Percentiles rank a stretch among this genome's conserved stretches.
Evolutionary conservation across 92 coral and sea anemone species (phyloP).

Genomic region (Heliopora coerulea): DNA sequence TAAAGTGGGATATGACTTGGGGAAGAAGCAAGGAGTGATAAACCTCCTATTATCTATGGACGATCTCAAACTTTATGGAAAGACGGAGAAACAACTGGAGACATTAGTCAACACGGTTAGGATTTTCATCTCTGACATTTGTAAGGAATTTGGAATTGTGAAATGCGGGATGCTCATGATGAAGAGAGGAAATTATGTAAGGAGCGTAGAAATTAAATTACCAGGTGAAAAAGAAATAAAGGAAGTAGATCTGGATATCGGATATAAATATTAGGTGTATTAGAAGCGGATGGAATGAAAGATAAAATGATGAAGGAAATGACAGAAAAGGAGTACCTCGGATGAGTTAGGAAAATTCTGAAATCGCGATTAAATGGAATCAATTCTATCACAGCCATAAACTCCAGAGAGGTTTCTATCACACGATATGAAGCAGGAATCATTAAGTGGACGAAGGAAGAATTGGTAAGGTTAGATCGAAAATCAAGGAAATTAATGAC

Average conservation of each 20-base stretch:
- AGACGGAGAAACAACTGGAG: slow-evolving; percentile 29
- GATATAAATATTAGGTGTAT: slow-evolving; percentile 44
- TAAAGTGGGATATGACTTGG: slow-evolving; percentile 19
- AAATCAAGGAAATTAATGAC: slow-evolving; percentile 51
- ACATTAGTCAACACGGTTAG: slow-evolving; percentile 8
- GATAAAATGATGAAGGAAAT: slow-evolving; percentile 44
- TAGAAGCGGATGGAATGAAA: slow-evolving; percentile 4
- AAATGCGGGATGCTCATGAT: slow-evolving; percentile 45
- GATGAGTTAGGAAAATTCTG: slow-evolving; percentile 50
- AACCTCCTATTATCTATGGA: slow-evolving; percentile 46
- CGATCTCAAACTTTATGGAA: slow-evolving; percentile 35
- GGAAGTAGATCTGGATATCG: slow-evolving; percentile 18
- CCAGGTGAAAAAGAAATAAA: slow-evolving; percentile 37
- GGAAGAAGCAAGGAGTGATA: slow-evolving; percentile 1
- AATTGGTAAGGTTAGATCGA: slow-evolving; percentile 28
- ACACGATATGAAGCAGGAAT: slow-evolving; percentile 30
- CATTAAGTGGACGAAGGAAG: background rate
- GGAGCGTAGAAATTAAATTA: slow-evolving; percentile 29
- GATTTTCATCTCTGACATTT: slow-evolving; percentile 44
- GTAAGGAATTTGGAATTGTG: slow-evolving; percentile 51
- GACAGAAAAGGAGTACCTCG: slow-evolving; percentile 31
- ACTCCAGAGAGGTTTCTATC: slow-evolving; percentile 52
- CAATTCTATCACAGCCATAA: slow-evolving; percentile 38
- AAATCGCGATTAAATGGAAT: slow-evolving; percentile 45
- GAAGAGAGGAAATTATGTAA: slow-evolving; percentile 40